A percentile compares a stretch with the other conserved stretches of the same genome.
Evolutionary conservation across 2,888 invertebrate genomes (phyloP).

Genomic region (Drosophila cognata): DNA sequence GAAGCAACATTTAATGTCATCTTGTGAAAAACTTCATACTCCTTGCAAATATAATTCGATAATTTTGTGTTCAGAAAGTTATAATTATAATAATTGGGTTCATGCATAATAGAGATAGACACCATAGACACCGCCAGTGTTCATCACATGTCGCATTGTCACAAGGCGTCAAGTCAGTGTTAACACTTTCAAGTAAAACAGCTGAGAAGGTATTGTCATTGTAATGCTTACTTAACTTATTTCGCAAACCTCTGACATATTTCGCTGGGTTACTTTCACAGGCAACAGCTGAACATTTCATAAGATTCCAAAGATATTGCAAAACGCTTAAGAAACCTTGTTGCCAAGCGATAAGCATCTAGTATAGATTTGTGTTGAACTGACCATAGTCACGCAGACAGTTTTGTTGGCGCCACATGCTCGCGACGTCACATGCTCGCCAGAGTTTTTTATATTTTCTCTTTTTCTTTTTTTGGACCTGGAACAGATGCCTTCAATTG

Average conservation of each 20-base stretch:
- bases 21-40: background rate
- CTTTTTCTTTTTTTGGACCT: background rate
- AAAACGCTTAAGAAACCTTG: conserved; percentile 45
- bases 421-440: conserved; percentile 49
- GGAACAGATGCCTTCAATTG: conserved; percentile 17
- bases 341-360: conserved; percentile 54
- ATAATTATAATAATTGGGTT: background rate
- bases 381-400: conserved; percentile 71
- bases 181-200: conserved; percentile 16
- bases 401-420: background rate
- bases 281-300: conserved; percentile 50
- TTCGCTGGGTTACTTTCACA: conserved; percentile 43
- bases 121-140: background rate
- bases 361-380: conserved; percentile 48
- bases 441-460: conserved; percentile 1
- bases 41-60: no score
- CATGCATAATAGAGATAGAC: background rate
- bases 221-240: conserved; percentile 25
- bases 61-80: no score
- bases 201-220: conserved; percentile 25
- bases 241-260: conserved; percentile 13
- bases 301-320: conserved; percentile 44
- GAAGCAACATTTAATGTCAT: background rate
- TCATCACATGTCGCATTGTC: conserved; percentile 22
- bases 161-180: conserved; percentile 17